A percentile compares a stretch with the other conserved stretches of the same genome.
These are phyloP conservation scores for Lycaon pictus DNA, from an alignment of 2,113 vertebrate genomes.

Conservation along the genomic window DNA sequence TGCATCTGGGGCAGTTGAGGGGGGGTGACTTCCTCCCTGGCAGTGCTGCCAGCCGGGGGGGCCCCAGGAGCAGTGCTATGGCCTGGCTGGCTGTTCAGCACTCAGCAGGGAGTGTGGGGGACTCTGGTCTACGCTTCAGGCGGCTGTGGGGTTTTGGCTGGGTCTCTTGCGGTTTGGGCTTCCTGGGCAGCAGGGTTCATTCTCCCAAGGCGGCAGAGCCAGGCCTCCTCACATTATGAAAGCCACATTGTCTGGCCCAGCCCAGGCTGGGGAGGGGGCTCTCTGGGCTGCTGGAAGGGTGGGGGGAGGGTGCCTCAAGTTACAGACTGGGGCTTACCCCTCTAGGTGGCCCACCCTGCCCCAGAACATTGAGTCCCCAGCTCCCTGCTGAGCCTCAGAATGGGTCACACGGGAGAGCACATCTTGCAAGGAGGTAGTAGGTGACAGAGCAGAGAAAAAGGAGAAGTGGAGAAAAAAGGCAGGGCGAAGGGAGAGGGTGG, in stretches of 20 bases:
- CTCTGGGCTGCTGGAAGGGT: background rate
- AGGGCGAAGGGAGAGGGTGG: background rate
- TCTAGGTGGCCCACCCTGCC: background rate
- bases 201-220: constrained; percentile 65
- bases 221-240: constrained; percentile 75
- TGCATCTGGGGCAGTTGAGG: background rate
- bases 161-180: constrained; percentile 81
- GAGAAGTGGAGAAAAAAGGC: constrained; percentile 22
- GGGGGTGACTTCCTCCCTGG: background rate
- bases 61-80: background rate
- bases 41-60: background rate
- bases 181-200: constrained; percentile 78
- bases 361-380: background rate
- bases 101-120: constrained; percentile 41
- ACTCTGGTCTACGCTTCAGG: constrained; percentile 66
- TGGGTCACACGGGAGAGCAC: background rate
- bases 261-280: constrained; percentile 77
- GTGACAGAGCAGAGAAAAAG: background rate
- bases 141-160: constrained; percentile 81
- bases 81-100: constrained; percentile 33
- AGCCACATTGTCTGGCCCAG: constrained; percentile 78
- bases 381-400: no score
- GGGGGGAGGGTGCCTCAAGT: constrained; percentile 1
- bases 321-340: constrained; percentile 36
- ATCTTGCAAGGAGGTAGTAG: background rate